Evolutionary conservation across 1,140 invertebrate genomes (phyloP).

Genomic region (Plutomurus gul): DNA sequence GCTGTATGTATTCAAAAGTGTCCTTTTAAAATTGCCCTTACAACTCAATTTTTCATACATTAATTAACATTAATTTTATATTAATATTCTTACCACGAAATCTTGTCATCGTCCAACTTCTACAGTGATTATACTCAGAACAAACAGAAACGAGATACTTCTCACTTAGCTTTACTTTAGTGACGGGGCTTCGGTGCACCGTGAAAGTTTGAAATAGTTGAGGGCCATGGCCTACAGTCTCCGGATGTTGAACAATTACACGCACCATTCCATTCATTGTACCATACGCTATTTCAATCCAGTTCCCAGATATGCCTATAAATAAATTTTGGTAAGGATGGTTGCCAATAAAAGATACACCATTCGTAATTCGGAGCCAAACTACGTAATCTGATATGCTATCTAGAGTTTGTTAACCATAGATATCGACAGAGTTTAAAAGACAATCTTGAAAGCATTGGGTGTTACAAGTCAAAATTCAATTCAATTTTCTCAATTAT

Average conservation of each 20-base stretch:
- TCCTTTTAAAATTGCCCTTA: too few species aligned
- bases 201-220: conserved; percentile 98
- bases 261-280: conserved; percentile 92
- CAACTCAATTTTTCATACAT: neutral
- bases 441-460: too few species aligned
- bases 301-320: conserved; percentile 91
- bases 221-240: conserved; percentile 95
- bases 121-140: conserved; percentile 96
- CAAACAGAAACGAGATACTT: conserved; percentile 97
- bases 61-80: too few species aligned
- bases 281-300: conserved; percentile 99
- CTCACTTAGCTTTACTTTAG: conserved; percentile 93
- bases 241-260: conserved; percentile 92
- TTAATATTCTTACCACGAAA: too few species aligned
- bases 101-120: conserved; percentile 93
- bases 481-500: too few species aligned
- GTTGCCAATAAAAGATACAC: too few species aligned
- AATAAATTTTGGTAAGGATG: conserved; percentile 53
- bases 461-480: too few species aligned
- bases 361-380: too few species aligned
- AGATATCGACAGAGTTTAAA: neutral
- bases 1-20: too few species aligned
- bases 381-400: too few species aligned
- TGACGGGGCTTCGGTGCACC: conserved; percentile 94
- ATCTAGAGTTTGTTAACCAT: too few species aligned